Base-by-base conservation (phyloP, 2,888 invertebrate genomes). In the Leptinotarsa tumamoca region DNA sequence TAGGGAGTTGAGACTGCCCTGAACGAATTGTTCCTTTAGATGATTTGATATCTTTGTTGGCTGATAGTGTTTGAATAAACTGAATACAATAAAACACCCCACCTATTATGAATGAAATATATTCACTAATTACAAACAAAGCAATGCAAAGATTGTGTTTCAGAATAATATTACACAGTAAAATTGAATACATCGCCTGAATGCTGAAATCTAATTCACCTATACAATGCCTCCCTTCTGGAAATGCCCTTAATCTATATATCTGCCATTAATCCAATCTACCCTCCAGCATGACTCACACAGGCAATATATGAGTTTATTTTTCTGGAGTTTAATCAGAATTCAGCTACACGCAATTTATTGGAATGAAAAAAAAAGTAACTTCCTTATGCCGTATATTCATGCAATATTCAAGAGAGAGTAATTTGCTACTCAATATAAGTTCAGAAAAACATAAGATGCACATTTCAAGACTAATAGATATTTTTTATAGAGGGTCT, bases 121-220 rank as follows among this genome's bases (percentile, higher is more conserved):
- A 0, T 43, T 43, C 10, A 43, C 13, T 43, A 13, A 43, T 43
- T 13, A 43, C 13, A 43, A 43, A 43, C 43, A 43, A 43, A 43
- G 3, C 43, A 43, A 43, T 2, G 3, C 43, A 10, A 43, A 43
- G 10, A 43, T 43, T 43, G 3, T 43, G 43, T 43, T 43, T 52
- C 52, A 17, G 52, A 52, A 52, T n/a, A 7, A 15, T 52, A 15
- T 3, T 4, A 23, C 4, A 58, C 10, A 58, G 23, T 21, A 58
- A 21, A 23, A 58, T 4, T 18, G 21, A 14, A 58, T 14, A 14
- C 23, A 58, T 4, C 21, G 58, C 23, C 23, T 23, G 58, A 15
- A 58, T 58, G 23, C 58, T 58, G 58, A 58, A 21, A 58, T 21
- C 58, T 58, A 58, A 23, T 58, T 52, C 52, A 52, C 15, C 52